A percentile compares a stretch with the other conserved stretches of the same genome.
Evolutionary conservation across 2,797 vertebrate species (phyloP).

Genomic region (Paguma larvata): DNA sequence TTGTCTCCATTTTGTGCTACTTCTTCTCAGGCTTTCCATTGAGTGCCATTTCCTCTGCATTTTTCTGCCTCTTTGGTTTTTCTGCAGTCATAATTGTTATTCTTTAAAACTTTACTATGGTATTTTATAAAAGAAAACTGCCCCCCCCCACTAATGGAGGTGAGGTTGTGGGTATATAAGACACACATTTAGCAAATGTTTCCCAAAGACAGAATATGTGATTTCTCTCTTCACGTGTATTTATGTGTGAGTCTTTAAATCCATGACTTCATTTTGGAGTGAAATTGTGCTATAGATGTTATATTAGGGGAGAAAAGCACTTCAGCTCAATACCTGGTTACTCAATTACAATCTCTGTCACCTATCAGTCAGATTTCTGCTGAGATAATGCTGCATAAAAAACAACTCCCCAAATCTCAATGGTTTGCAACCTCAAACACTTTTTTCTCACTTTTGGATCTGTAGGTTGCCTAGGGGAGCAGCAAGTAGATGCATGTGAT

Average conservation of each 20-base stretch:
- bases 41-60: conserved; percentile 17
- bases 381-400: conserved; percentile 57
- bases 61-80: conserved; percentile 64
- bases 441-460: background rate
- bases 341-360: conserved; percentile 65
- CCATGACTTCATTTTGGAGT: conserved; percentile 45
- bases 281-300: conserved; percentile 42
- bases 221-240: background rate
- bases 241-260: conserved; percentile 56
- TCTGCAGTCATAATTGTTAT: conserved; percentile 53
- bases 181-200: conserved; percentile 61
- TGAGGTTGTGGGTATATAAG: conserved; percentile 43
- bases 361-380: conserved; percentile 47
- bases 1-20: conserved; percentile 33
- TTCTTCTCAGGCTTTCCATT: background rate
- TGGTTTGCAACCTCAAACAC: background rate
- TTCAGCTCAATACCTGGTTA: conserved; percentile 48
- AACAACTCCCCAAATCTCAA: conserved; percentile 2
- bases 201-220: conserved; percentile 25
- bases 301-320: background rate
- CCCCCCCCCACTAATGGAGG: conserved; percentile 14
- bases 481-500: background rate
- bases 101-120: conserved; percentile 28
- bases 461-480: background rate
- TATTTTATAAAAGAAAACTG: conserved; percentile 69